Conservation (phyloP, 2,888 invertebrate species). For the Dimorphilus gyrociliatus region DNA sequence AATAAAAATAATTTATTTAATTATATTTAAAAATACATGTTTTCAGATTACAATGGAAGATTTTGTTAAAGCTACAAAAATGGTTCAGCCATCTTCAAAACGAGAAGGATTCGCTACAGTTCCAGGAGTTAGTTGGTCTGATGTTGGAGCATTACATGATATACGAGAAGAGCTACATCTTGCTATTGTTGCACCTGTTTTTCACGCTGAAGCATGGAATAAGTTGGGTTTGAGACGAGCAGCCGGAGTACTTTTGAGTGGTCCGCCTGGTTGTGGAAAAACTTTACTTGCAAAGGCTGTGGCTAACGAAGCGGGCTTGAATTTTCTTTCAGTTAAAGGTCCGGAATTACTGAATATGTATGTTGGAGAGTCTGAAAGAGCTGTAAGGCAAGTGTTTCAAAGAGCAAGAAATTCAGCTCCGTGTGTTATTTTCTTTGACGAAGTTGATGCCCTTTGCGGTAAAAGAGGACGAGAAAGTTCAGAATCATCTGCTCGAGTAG, state of each 20-base stretch:
- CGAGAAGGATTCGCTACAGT: slow-evolving; percentile 94
- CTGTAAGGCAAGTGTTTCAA: slow-evolving; percentile 85
- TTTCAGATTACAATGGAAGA: too few species aligned
- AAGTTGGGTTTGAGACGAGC: slow-evolving; percentile 61
- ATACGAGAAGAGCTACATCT: slow-evolving; percentile 75
- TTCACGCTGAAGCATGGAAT: slow-evolving; percentile 61
- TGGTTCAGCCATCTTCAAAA: slow-evolving; percentile 78
- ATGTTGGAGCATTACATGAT: slow-evolving; percentile 74
- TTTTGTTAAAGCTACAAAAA: slow-evolving; percentile 59
- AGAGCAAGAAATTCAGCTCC: slow-evolving; percentile 85
- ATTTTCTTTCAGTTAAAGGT: slow-evolving; percentile 96
- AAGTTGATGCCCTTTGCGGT: slow-evolving; percentile 87
- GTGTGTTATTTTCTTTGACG: slow-evolving; percentile 74
- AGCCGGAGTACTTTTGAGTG: slow-evolving; percentile 79
- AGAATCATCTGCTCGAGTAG: slow-evolving; percentile 48
- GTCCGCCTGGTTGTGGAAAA: slow-evolving; percentile 77
- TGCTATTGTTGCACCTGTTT: slow-evolving; percentile 78
- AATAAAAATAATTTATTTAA: too few species aligned
- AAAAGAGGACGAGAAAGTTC: slow-evolving; percentile 42
- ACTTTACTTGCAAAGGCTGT: slow-evolving; percentile 92
- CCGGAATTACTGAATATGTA: slow-evolving; percentile 97
- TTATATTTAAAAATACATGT: too few species aligned
- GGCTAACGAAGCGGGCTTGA: slow-evolving; percentile 94
- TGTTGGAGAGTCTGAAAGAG: slow-evolving; percentile 93
- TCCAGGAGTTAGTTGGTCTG: slow-evolving; percentile 90